Percentiles rank a stretch among this genome's conserved stretches.
phyloP scores from a whole-genome alignment of 2,113 vertebrate species.

The Sula dactylatra region DNA sequence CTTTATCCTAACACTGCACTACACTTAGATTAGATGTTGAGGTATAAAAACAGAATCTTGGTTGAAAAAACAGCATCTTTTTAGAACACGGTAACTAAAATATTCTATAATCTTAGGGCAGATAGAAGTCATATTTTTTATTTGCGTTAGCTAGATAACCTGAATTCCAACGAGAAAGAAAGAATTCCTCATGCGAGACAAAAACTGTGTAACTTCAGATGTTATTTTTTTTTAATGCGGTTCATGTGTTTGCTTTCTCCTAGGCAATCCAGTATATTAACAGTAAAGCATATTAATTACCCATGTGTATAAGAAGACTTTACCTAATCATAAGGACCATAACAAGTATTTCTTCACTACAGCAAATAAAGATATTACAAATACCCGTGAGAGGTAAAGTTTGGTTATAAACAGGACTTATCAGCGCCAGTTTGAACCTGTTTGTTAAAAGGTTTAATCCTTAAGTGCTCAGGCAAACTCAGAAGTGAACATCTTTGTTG shows the following conservation, averaged over 20 bases:
- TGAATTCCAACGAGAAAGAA: not conserved
- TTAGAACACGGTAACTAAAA: not conserved
- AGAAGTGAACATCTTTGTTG: not conserved
- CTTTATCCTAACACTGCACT: not conserved
- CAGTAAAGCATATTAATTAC: not conserved
- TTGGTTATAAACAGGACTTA: not conserved
- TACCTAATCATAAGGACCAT: not conserved
- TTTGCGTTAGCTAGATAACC: not conserved
- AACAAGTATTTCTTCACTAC: not conserved
- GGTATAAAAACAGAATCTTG: conserved; percentile 1
- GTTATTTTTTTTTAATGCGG: not conserved
- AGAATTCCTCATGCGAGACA: not conserved
- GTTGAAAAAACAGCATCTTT: not conserved
- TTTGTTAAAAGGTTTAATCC: not conserved
- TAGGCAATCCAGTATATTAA: not conserved
- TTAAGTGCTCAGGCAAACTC: not conserved
- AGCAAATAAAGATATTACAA: not conserved
- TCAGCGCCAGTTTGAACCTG: not conserved
- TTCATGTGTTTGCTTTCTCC: not conserved
- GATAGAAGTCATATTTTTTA: not conserved
- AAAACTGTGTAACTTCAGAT: not conserved
- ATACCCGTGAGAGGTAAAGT: not conserved
- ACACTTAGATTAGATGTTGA: conserved; percentile 4
- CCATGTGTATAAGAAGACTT: not conserved
- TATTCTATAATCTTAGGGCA: not conserved